Percentiles rank a stretch among this genome's conserved stretches.
Conservation (phyloP, 2,888 invertebrate genomes). For the Adelphocoris suturalis region DNA sequence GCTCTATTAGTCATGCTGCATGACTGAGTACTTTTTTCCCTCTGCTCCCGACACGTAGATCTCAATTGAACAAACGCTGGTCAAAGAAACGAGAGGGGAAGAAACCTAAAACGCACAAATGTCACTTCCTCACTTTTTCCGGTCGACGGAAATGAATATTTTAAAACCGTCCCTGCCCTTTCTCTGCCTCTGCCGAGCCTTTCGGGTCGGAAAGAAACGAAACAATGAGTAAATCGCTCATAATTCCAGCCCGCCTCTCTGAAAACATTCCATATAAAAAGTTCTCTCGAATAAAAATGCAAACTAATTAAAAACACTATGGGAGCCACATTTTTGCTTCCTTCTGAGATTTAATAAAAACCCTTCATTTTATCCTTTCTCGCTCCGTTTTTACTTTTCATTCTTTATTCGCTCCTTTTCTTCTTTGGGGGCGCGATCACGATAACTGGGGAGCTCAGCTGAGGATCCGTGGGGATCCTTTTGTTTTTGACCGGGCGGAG, state of each 20-base stretch:
- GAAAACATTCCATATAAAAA: conserved; percentile 43
- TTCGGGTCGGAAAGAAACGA: not conserved
- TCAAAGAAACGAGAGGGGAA: too few species aligned
- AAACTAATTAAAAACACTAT: conserved; percentile 54
- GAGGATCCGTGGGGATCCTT: conserved; percentile 25
- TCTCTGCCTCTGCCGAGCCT: not conserved
- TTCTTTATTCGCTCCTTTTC: conserved; percentile 12
- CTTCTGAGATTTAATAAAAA: conserved; percentile 43
- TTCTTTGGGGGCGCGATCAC: not conserved
- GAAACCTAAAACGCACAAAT: not conserved
- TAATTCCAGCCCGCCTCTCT: conserved; percentile 11
- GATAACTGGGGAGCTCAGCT: conserved; percentile 38
- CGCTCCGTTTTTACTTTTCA: conserved; percentile 10
- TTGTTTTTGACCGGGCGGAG: conserved; percentile 26
- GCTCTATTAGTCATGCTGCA: too few species aligned
- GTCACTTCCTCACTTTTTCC: not conserved
- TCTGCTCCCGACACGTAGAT: too few species aligned
- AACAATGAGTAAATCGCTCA: conserved; percentile 36
- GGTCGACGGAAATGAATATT: conserved; percentile 14
- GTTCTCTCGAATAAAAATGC: conserved; percentile 40
- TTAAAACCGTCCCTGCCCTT: not conserved
- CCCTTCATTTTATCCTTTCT: conserved; percentile 33
- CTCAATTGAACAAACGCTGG: too few species aligned
- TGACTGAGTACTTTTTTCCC: too few species aligned
- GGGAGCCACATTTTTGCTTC: conserved; percentile 51